phyloP scores from a whole-genome alignment of 2,888 invertebrate species.

The Andrena haemorrhoa region DNA sequence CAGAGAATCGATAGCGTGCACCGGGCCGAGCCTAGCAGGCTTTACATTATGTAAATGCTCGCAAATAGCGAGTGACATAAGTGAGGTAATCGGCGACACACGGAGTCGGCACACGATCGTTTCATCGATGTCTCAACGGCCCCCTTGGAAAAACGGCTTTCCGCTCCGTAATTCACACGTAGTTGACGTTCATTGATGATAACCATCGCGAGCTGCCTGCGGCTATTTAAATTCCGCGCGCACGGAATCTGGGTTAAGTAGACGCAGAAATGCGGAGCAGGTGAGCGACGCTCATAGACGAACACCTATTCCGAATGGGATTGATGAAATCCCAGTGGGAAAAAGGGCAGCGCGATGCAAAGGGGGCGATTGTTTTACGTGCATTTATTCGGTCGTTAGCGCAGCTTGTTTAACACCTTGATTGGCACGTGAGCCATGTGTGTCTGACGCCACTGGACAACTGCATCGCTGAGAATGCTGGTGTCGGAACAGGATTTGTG shows the following conservation, averaged over 20 bases:
- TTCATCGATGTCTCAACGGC: background rate
- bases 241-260: slow-evolving; percentile 45
- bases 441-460: too few relatives aligned
- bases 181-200: slow-evolving; percentile 23
- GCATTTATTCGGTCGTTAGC: background rate
- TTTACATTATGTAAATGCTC: too few relatives aligned
- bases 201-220: slow-evolving; percentile 23
- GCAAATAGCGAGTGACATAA: background rate
- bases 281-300: slow-evolving; percentile 30
- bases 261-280: slow-evolving; percentile 45
- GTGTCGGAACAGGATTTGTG: too few relatives aligned
- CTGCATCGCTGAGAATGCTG: too few relatives aligned
- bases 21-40: too few relatives aligned
- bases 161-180: slow-evolving; percentile 11
- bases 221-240: slow-evolving; percentile 42
- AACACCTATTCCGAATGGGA: slow-evolving; percentile 21
- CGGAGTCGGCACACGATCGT: background rate
- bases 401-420: background rate
- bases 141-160: background rate
- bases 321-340: slow-evolving; percentile 15
- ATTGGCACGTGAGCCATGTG: too few relatives aligned
- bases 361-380: background rate
- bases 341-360: background rate
- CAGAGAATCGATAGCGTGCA: too few relatives aligned
- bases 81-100: background rate